A percentile compares a stretch with the other conserved stretches of the same genome.
phyloP scores from a whole-genome alignment of 2,113 vertebrate species.

The Melospiza melodia region DNA sequence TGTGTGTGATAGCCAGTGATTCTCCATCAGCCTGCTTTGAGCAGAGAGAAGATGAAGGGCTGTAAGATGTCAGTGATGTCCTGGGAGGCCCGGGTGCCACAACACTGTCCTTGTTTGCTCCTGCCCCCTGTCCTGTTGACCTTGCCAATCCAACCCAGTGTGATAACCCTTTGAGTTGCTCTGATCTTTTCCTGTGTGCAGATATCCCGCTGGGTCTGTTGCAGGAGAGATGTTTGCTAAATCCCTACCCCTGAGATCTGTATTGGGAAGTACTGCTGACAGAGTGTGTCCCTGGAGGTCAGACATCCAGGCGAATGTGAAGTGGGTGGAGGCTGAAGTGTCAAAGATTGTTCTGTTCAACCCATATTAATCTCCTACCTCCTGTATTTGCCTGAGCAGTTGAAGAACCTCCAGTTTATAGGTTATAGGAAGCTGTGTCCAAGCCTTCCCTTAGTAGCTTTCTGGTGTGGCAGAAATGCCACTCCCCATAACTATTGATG shows the following conservation, averaged over 20 bases:
- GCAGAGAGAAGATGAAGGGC: neutral
- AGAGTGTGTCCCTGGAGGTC: neutral
- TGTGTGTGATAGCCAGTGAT: neutral
- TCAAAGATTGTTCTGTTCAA: neutral
- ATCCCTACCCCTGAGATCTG: neutral
- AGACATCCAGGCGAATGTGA: neutral
- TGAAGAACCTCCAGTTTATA: neutral
- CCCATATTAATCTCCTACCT: neutral
- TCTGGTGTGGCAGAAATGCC: neutral
- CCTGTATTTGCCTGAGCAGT: neutral
- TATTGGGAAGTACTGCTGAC: neutral
- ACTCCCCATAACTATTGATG: neutral
- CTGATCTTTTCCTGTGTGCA: neutral
- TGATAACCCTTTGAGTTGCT: neutral
- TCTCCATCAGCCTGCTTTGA: neutral
- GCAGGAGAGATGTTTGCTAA: neutral
- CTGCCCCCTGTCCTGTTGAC: neutral
- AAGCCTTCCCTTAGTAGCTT: neutral
- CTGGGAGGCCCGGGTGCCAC: neutral
- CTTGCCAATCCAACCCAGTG: neutral
- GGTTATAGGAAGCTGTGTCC: neutral
- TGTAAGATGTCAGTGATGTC: neutral
- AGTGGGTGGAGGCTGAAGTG: neutral
- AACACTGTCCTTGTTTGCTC: neutral
- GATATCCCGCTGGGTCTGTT: neutral